Evolutionary conservation across 1,140 invertebrate species (phyloP), one percentile per base, ranked within the genome.

Genomic region (Drosophila littoralis): DNA sequence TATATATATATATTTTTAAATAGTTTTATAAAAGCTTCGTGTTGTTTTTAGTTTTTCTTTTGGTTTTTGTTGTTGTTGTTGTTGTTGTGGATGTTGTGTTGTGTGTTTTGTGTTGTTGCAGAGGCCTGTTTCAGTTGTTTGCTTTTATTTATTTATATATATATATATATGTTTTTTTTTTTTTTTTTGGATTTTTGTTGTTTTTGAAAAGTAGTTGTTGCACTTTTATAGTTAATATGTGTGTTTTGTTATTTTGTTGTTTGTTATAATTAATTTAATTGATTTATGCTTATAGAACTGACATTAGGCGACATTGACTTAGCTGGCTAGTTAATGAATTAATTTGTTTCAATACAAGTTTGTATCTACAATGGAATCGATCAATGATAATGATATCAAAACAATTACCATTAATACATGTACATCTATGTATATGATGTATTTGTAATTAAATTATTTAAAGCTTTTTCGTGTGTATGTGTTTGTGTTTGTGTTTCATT

Each of bases 401-500:
- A 89, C 75, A 70, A 74, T 83, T 79, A 84, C 68, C 75, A 63
- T 80, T 71, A 67, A 69, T 80, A 76, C 74, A 48, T 58, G 32
- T n/a, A n/a, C 22, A 7, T 61, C 54, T 61, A 51, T 61, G 38
- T 61, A 51, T 67, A 61, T 76, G 48, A 48, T 79, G 72, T 66
- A 84, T 51, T 76, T 69, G 71, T 91, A 82, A 91, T 91, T 91
- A 91, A 91, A 89, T 91, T 91, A 91, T 82, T 91, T 91, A 91
- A 91, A 91, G 89, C 89, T 91, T 91, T 50, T 61, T 55, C 46
- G 66, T 70, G 59, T 74, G 61, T 81, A 28, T 82, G 48, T 82
- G 46, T 67, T 60, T 72, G 35, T 77, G 33, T 75, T 38, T 60
- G 61, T 73, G 35, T 68, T 42, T 59, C 43, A 22, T 59, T 54